Evolutionary conservation across 2,888 invertebrate genomes (phyloP).

Genomic region (Sialis fuliginosa): DNA sequence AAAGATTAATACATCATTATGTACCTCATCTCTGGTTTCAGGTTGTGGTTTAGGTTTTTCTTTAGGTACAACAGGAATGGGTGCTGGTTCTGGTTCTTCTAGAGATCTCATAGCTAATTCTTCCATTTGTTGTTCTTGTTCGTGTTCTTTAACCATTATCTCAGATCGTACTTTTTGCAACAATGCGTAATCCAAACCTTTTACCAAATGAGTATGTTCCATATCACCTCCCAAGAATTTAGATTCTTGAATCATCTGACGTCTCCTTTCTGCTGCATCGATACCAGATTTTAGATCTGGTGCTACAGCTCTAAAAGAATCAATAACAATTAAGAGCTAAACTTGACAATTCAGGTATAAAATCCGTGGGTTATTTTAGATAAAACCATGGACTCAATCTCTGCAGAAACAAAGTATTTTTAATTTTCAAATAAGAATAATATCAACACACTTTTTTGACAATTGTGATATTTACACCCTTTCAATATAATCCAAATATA

Average conservation of each 20-base stretch:
- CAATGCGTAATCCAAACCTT: slow-evolving; percentile 83
- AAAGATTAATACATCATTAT: neutral
- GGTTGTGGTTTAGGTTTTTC: slow-evolving; percentile 21
- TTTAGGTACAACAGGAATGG: slow-evolving; percentile 11
- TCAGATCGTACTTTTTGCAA: slow-evolving; percentile 89
- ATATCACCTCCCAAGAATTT: slow-evolving; percentile 99
- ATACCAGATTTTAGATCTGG: slow-evolving; percentile 88
- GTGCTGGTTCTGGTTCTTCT: slow-evolving; percentile 20
- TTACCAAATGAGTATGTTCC: slow-evolving; percentile 99
- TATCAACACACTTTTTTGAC: too few relatives aligned
- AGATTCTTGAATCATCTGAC: slow-evolving; percentile 93
- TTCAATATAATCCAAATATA: too few relatives aligned
- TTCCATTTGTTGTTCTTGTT: slow-evolving; percentile 70
- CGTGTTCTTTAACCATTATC: slow-evolving; percentile 60
- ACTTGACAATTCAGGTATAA: too few relatives aligned
- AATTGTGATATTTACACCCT: too few relatives aligned
- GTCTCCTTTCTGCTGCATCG: slow-evolving; percentile 85
- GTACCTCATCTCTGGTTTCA: slow-evolving; percentile 31
- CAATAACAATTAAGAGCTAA: too few relatives aligned
- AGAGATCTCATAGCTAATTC: slow-evolving; percentile 41
- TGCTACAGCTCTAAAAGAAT: slow-evolving; percentile 60
- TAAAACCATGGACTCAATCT: too few relatives aligned
- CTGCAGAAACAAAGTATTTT: too few relatives aligned
- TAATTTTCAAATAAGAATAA: too few relatives aligned
- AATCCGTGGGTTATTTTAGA: too few relatives aligned